A percentile compares a stretch with the other conserved stretches of the same genome.
phyloP scores from a whole-genome alignment of 2,113 vertebrate genomes.

The Tylochromis polylepis region DNA sequence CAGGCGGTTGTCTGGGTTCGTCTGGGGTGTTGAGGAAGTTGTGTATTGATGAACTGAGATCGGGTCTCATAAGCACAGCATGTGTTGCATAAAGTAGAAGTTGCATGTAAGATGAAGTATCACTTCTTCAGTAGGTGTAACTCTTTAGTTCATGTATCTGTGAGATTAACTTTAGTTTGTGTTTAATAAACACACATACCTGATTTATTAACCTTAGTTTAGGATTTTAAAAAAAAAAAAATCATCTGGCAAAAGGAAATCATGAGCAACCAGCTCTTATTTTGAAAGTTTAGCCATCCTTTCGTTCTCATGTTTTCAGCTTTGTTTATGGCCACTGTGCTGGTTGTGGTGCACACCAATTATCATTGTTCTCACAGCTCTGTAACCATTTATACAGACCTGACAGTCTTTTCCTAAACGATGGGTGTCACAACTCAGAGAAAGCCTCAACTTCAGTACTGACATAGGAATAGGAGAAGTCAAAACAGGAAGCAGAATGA shows the following conservation, averaged over 20 bases:
- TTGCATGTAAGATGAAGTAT: neutral
- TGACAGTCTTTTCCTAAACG: neutral
- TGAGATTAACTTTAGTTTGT: neutral
- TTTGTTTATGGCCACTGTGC: neutral
- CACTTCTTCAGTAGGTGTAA: neutral
- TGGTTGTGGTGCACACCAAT: neutral
- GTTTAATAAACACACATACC: neutral
- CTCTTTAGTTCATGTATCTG: neutral
- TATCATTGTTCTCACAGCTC: neutral
- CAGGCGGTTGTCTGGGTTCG: neutral
- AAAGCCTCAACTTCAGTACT: neutral
- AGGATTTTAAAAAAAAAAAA: neutral
- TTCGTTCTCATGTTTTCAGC: neutral
- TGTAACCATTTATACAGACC: neutral
- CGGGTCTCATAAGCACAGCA: neutral
- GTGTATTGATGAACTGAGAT: neutral
- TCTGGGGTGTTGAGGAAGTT: slow-evolving; percentile 21
- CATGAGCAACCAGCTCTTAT: neutral
- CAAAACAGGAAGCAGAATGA: neutral
- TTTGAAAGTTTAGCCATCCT: neutral
- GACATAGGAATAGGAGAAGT: neutral
- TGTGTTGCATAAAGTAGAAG: neutral
- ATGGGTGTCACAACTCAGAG: neutral
- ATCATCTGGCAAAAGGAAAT: neutral
- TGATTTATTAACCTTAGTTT: neutral